A percentile compares a stretch with the other conserved stretches of the same genome.
These are phyloP conservation scores for Ptycholaimellus sp. DNA, from an alignment of 2,888 invertebrate genomes.

Conservation along the genomic window DNA sequence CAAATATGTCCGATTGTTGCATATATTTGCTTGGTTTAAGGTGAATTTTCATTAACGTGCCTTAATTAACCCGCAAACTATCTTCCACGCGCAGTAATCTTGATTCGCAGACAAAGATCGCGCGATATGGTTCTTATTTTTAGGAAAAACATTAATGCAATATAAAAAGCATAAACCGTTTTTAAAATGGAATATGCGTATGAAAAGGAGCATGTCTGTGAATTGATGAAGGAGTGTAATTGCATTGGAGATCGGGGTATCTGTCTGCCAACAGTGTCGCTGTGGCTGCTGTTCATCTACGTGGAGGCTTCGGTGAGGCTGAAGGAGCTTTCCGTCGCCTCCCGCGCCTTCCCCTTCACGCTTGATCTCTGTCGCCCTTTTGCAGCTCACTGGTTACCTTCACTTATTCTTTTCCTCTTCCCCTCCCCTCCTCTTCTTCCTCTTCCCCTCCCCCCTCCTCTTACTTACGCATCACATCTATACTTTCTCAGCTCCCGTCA, in stretches of 20 bases:
- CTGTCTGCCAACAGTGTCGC: conserved; percentile 69
- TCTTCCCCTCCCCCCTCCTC: background rate
- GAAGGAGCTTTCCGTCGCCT: conserved; percentile 39
- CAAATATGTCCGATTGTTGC: no score
- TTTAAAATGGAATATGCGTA: no score
- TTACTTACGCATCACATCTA: background rate
- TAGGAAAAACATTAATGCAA: background rate
- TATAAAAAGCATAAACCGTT: no score
- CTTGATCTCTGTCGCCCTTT: conserved; percentile 76
- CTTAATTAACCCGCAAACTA: no score
- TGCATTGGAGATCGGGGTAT: conserved; percentile 58
- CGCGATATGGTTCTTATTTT: conserved; percentile 1
- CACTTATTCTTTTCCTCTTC: conserved; percentile 16
- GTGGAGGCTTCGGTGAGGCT: conserved; percentile 69
- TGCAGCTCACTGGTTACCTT: conserved; percentile 64
- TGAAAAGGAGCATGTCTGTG: no score
- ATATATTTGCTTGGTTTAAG: no score
- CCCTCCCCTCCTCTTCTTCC: background rate
- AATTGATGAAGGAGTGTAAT: no score
- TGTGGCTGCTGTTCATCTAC: conserved; percentile 80
- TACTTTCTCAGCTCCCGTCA: no score
- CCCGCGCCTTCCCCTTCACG: conserved; percentile 48
- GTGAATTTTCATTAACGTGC: no score
- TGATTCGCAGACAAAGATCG: no score
- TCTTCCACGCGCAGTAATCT: no score